Evolutionary conservation across 2,888 invertebrate genomes (phyloP).

Genomic region (Hemaris fuciformis): DNA sequence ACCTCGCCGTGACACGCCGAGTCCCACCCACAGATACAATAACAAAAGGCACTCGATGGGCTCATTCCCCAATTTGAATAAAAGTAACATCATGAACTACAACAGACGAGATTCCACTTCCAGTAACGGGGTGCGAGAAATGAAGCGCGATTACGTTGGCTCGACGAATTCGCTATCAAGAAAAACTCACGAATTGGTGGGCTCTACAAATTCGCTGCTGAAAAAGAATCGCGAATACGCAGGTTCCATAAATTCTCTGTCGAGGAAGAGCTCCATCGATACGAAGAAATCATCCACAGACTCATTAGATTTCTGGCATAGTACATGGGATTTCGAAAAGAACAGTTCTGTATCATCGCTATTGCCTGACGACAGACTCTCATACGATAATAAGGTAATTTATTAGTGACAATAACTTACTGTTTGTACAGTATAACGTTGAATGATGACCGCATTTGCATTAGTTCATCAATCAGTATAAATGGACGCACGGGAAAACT

Average conservation of each 20-base stretch:
- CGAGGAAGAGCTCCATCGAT: constrained; percentile 77
- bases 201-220: constrained; percentile 62
- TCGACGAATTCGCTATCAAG: constrained; percentile 61
- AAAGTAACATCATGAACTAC: constrained; percentile 65
- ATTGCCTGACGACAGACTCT: constrained; percentile 80
- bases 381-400: constrained; percentile 68
- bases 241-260: constrained; percentile 64
- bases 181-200: constrained; percentile 68
- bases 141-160: constrained; percentile 79
- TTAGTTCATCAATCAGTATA: constrained; percentile 13
- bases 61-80: constrained; percentile 66
- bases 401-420: constrained; percentile 32
- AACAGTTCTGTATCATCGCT: constrained; percentile 83
- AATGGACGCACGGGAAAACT: constrained; percentile 11
- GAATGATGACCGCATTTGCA: constrained; percentile 11
- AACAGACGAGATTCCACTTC: constrained; percentile 68
- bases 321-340: constrained; percentile 86
- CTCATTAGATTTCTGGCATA: constrained; percentile 86
- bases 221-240: constrained; percentile 62
- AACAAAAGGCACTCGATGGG: constrained; percentile 73
- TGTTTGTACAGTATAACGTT: constrained; percentile 16
- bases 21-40: constrained; percentile 63
- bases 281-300: constrained; percentile 84
- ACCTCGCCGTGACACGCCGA: constrained; percentile 74
- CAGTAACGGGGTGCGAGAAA: constrained; percentile 66